phyloP scores from a whole-genome alignment of 2,113 vertebrate genomes.

The Crotalus viridis region DNA sequence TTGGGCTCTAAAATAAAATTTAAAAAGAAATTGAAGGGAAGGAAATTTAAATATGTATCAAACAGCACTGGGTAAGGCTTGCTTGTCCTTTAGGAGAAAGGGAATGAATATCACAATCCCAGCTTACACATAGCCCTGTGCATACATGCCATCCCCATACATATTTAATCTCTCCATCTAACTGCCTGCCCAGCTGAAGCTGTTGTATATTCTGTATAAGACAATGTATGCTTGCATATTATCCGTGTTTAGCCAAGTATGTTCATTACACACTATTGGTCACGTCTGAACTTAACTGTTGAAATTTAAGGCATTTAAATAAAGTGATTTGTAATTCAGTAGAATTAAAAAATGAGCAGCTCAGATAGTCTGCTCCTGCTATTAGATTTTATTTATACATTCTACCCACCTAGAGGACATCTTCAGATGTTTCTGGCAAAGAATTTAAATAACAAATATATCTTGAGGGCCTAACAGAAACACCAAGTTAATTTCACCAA shows the following conservation, averaged over 20 bases:
- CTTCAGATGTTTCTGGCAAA: neutral
- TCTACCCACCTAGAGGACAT: neutral
- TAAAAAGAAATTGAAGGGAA: neutral
- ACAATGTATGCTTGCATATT: neutral
- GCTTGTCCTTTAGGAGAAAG: neutral
- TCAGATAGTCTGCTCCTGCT: neutral
- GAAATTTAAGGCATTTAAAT: neutral
- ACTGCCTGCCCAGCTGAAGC: neutral
- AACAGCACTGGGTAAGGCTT: neutral
- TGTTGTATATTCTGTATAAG: neutral
- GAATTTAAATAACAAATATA: neutral
- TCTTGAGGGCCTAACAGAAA: neutral
- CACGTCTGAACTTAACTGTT: neutral
- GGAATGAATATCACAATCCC: neutral
- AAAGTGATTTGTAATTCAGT: neutral
- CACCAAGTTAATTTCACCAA: neutral
- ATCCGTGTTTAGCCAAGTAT: neutral
- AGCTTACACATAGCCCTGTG: neutral
- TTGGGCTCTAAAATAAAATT: constrained; percentile 85
- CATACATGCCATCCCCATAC: neutral
- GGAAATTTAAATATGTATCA: neutral
- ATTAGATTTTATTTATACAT: neutral
- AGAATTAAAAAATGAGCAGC: neutral
- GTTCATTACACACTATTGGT: neutral
- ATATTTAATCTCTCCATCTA: neutral